A percentile compares a stretch with the other conserved stretches of the same genome.
Conservation (phyloP, 2,888 invertebrate species). For the Celastrina argiolus region DNA sequence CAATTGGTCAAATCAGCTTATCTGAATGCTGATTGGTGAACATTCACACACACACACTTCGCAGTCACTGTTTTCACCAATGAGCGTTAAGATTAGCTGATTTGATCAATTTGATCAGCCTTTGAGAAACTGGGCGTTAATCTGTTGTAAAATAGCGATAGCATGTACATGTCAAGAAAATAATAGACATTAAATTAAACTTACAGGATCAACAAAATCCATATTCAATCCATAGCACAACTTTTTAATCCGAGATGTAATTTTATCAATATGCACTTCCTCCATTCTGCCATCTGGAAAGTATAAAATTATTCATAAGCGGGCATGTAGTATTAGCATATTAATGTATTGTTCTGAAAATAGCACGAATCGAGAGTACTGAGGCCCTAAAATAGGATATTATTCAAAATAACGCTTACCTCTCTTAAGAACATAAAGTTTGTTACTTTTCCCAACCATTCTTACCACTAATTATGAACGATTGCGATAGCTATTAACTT, state of each 20-base stretch:
- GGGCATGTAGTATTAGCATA: neutral
- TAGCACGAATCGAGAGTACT: neutral
- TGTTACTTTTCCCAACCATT: constrained; percentile 68
- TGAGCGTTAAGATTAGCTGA: too few species aligned
- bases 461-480: constrained; percentile 6
- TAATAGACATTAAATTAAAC: constrained; percentile 43
- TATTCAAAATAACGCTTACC: constrained; percentile 48
- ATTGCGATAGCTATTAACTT: neutral
- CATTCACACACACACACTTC: too few species aligned
- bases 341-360: neutral
- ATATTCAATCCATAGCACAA: constrained; percentile 96
- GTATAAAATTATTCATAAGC: constrained; percentile 5
- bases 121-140: too few species aligned
- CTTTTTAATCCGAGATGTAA: constrained; percentile 96
- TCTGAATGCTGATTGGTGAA: too few species aligned
- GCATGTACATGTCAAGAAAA: too few species aligned
- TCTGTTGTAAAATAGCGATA: too few species aligned
- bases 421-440: constrained; percentile 71
- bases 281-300: constrained; percentile 90
- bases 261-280: constrained; percentile 97
- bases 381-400: neutral
- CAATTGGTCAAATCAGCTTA: too few species aligned
- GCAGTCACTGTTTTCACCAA: too few species aligned
- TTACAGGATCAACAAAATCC: constrained; percentile 97
- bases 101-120: too few species aligned